Evolutionary conservation across 2,113 vertebrate species (phyloP).

Genomic region (Rhegmatorhina hoffmannsi): DNA sequence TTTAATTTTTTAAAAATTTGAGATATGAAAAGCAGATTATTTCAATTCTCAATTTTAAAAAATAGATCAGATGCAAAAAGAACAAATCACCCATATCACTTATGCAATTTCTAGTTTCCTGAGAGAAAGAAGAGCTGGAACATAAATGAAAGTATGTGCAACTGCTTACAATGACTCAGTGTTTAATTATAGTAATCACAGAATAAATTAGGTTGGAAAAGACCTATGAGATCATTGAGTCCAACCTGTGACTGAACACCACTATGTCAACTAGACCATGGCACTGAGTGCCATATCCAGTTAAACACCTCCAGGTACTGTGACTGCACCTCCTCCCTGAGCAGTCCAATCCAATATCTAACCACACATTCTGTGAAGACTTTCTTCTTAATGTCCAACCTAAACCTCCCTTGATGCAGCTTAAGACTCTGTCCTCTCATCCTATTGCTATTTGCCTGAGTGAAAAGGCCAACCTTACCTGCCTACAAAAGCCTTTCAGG

Average conservation of each 20-base stretch:
- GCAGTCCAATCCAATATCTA: neutral
- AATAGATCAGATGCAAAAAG: slow-evolving; percentile 28
- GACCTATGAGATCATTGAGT: neutral
- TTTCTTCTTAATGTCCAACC: neutral
- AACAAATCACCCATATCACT: slow-evolving; percentile 26
- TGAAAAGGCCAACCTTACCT: neutral
- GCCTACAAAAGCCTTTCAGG: neutral
- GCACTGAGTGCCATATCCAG: neutral
- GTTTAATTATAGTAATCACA: slow-evolving; percentile 41
- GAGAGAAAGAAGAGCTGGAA: neutral
- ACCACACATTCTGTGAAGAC: too few species aligned
- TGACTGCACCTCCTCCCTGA: neutral
- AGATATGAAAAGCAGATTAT: slow-evolving; percentile 15
- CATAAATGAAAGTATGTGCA: slow-evolving; percentile 2
- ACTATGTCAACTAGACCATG: neutral
- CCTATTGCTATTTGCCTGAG: neutral
- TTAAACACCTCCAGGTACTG: too few species aligned
- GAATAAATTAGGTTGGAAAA: neutral
- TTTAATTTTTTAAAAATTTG: neutral
- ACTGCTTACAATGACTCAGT: slow-evolving; percentile 44
- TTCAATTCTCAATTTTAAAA: slow-evolving; percentile 33
- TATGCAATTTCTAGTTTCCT: slow-evolving; percentile 7
- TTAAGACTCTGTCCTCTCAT: neutral
- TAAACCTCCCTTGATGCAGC: neutral
- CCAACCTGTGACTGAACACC: neutral